Evolutionary conservation across 2,797 vertebrate genomes (phyloP).

Genomic region (Dallia pectoralis): DNA sequence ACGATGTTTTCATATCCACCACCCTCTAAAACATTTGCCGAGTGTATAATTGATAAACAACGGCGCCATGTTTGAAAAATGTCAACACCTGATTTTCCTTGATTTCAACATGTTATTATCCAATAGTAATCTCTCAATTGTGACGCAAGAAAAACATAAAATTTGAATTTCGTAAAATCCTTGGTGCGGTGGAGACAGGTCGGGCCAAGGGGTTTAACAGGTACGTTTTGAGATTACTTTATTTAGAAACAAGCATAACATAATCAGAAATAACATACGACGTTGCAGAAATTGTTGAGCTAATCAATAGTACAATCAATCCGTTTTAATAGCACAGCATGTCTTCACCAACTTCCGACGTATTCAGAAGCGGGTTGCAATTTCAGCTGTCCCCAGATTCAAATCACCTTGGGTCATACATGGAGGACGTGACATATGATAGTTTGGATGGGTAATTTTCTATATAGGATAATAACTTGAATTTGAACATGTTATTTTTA

Average conservation of each 20-base stretch:
- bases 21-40: too few species aligned
- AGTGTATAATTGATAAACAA: too few species aligned
- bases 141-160: conserved; percentile 30
- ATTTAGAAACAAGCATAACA: not conserved
- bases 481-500: not conserved
- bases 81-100: conserved; percentile 17
- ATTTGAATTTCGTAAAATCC: conserved; percentile 22
- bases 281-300: not conserved
- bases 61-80: not conserved
- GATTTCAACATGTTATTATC: conserved; percentile 18
- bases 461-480: not conserved
- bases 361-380: conserved; percentile 36
- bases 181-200: conserved; percentile 15
- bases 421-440: conserved; percentile 49
- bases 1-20: too few species aligned
- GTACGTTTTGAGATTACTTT: not conserved
- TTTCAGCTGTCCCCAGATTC: conserved; percentile 14
- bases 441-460: conserved; percentile 53
- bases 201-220: not conserved
- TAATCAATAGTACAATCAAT: not conserved
- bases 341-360: conserved; percentile 41
- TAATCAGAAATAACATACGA: not conserved
- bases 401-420: conserved; percentile 13
- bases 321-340: conserved; percentile 30
- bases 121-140: conserved; percentile 26